Percentiles rank a stretch among this genome's conserved stretches.
Evolutionary conservation across 2,113 vertebrate species (phyloP).

Genomic region (Jacana jacana): DNA sequence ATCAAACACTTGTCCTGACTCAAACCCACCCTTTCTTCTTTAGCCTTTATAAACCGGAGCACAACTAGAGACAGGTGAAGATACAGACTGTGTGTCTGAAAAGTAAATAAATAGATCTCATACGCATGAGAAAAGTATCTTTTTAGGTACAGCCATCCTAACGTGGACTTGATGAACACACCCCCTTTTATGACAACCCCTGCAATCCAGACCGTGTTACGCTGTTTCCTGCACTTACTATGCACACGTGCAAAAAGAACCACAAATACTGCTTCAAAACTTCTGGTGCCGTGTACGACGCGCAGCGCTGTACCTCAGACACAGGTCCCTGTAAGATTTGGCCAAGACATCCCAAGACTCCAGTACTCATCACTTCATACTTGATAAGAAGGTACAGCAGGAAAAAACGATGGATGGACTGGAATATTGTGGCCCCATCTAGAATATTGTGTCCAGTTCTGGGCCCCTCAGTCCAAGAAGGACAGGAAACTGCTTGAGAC

Average conservation of each 20-base stretch:
- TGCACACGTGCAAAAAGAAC: not conserved
- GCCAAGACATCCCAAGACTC: not conserved
- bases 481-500: too few species aligned
- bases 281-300: not conserved
- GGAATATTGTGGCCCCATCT: too few species aligned
- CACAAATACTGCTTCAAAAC: not conserved
- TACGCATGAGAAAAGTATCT: fast-evolving
- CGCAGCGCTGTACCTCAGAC: not conserved
- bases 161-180: not conserved
- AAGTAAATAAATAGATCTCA: not conserved
- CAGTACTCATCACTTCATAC: not conserved
- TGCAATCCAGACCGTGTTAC: not conserved
- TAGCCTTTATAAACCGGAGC: not conserved
- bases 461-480: too few species aligned
- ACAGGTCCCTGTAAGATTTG: not conserved
- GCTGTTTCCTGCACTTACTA: not conserved
- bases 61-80: not conserved
- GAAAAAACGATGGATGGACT: not conserved
- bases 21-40: not conserved
- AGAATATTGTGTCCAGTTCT: too few species aligned
- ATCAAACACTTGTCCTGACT: not conserved
- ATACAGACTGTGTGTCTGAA: not conserved
- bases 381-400: not conserved
- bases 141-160: not conserved
- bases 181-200: fast-evolving